These are phyloP conservation scores for Hylomyscus alleni DNA, from an alignment of 2,797 vertebrate genomes.

Conservation along the genomic window DNA sequence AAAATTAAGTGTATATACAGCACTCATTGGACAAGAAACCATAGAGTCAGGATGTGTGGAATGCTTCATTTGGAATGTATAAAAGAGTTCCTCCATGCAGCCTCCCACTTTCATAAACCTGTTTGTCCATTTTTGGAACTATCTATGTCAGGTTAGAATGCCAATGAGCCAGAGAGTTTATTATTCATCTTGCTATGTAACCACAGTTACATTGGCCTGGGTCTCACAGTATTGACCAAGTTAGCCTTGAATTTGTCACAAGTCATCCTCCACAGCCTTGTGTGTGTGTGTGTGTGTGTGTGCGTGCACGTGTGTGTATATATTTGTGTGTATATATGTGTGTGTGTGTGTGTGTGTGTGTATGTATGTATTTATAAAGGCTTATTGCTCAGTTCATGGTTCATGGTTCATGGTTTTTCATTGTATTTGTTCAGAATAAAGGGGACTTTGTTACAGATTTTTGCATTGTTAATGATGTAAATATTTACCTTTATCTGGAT, in stretches of 20 bases:
- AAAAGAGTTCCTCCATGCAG: rapidly evolving
- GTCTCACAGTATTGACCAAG: not conserved
- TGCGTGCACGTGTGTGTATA: too few species aligned
- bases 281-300: too few species aligned
- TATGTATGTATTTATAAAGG: too few species aligned
- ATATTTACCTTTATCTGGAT: not conserved
- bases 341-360: too few species aligned
- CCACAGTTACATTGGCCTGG: not conserved
- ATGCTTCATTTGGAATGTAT: not conserved
- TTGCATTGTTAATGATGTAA: not conserved
- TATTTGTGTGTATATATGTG: too few species aligned
- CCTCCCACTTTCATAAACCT: not conserved
- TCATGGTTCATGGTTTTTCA: not conserved
- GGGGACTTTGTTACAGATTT: not conserved
- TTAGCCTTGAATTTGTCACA: not conserved
- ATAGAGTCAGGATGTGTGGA: not conserved
- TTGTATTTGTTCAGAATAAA: not conserved
- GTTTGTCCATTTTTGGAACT: not conserved
- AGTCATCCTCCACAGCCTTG: not conserved
- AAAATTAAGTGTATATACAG: not conserved
- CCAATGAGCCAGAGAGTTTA: not conserved
- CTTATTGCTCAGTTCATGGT: not conserved
- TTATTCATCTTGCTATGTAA: not conserved
- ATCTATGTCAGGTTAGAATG: not conserved
- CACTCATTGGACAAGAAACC: not conserved